Base-by-base conservation (phyloP, 2,888 invertebrate species). In the Xylota sylvarum region DNA sequence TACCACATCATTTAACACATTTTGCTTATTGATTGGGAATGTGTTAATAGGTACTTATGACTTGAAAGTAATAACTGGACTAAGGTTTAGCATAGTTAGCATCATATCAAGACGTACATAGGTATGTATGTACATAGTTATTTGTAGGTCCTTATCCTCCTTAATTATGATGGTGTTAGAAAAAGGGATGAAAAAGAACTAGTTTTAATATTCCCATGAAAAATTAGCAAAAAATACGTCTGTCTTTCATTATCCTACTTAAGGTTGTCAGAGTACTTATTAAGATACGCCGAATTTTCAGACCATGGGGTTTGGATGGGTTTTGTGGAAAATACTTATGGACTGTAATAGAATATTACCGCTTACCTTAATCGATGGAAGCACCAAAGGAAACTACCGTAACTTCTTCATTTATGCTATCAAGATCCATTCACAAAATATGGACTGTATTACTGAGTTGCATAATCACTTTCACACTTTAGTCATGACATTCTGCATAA, bases 401-500 rank as follows among this genome's bases (percentile, higher is more conserved):
- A 37, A 58, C 58, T 10, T 32, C 55, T 30, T n/a, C 52, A 32
- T 30, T n/a, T 30, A 32, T 55, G 3, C 14, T 32, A 19, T 7
- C 17, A 48, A 4, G 19, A 48, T 55, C n/a, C 9, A 32, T 14
- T 14, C 7, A 55, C 4, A 32, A 14, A 27, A 52, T 30, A 52
- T 30, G 5, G 4, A 12, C 14, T 7, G 14, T 32, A 7, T 55
- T 14, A 30, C 55, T 58, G 19, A 43, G 48, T 37, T 14, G 35
- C 37, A 30, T 27, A 40, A 55, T 55, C 46, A 40, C 40, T 40
- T 17, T 19, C 48, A 12, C 30, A 46, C n/a, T 32, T 30, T 46
- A 27, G 17, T 52, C 19, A 65, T 52, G 48, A 19, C 60, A 40
- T 76, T 69, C 30, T 56, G 55, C 64, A 70, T 77, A 35, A 64